These are phyloP conservation scores for Lordiphosa mommai DNA, from an alignment of 1,140 invertebrate species.

Conservation along the genomic window DNA sequence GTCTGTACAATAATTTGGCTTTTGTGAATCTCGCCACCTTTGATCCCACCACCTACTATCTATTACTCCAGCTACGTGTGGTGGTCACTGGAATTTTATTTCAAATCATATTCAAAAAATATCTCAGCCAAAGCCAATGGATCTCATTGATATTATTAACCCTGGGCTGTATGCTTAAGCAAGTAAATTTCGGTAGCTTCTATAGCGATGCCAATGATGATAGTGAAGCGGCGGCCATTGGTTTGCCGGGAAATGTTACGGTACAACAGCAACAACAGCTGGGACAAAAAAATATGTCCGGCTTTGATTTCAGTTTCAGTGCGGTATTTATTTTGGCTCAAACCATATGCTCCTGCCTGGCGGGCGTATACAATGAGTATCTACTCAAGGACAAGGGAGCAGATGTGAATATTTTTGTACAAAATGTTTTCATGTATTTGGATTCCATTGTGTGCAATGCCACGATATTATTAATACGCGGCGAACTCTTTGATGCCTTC, in stretches of 20 bases:
- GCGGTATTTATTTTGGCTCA: conserved; percentile 89
- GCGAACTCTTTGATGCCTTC: conserved; percentile 83
- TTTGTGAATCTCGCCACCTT: conserved; percentile 94
- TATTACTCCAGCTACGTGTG: conserved; percentile 95
- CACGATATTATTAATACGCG: conserved; percentile 84
- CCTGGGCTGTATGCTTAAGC: conserved; percentile 94
- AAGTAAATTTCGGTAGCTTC: conserved; percentile 85
- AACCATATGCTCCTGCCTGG: conserved; percentile 95
- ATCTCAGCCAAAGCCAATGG: conserved; percentile 92
- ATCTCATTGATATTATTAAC: conserved; percentile 92
- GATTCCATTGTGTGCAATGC: conserved; percentile 96
- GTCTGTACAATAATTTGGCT: conserved; percentile 96
- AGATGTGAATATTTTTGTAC: conserved; percentile 93
- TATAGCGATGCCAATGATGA: conserved; percentile 66
- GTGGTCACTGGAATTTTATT: conserved; percentile 95
- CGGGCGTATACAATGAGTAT: conserved; percentile 98
- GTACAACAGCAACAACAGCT: conserved; percentile 39
- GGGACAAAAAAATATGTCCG: conserved; percentile 77
- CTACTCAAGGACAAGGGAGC: conserved; percentile 92
- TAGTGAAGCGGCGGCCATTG: conserved; percentile 50
- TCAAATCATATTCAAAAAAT: conserved; percentile 92
- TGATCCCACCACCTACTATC: conserved; percentile 96
- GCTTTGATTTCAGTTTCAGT: conserved; percentile 84
- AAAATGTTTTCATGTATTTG: conserved; percentile 98
- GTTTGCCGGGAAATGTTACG: neutral